phyloP scores from a whole-genome alignment of 2,113 vertebrate genomes.

The Steatornis caripensis region DNA sequence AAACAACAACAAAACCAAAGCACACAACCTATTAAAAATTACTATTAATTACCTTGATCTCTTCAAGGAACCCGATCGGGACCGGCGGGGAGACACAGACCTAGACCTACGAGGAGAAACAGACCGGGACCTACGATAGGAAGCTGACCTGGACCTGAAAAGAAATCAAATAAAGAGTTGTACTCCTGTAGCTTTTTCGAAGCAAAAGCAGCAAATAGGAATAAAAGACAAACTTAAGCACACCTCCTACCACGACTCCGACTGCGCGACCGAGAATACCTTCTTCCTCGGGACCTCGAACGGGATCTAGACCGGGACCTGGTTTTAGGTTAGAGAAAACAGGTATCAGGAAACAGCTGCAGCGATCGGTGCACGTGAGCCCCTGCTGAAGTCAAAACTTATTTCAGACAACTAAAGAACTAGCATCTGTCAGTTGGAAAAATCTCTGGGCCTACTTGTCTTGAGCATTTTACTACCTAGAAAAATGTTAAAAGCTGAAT shows the following conservation, averaged over 20 bases:
- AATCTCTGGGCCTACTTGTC: constrained; percentile 74
- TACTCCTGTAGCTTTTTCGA: neutral
- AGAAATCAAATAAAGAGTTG: neutral
- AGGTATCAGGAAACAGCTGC: constrained; percentile 53
- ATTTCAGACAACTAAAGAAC: constrained; percentile 71
- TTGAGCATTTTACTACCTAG: constrained; percentile 78
- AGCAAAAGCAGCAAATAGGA: neutral
- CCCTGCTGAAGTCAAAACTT: constrained; percentile 75
- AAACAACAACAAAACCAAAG: neutral
- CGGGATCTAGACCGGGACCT: constrained; percentile 84
- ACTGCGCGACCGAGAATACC: constrained; percentile 82
- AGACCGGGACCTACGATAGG: constrained; percentile 81
- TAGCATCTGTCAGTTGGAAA: constrained; percentile 73
- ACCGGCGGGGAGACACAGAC: constrained; percentile 78
- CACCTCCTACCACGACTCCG: constrained; percentile 84
- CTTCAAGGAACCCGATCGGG: constrained; percentile 82
- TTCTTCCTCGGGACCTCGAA: constrained; percentile 80
- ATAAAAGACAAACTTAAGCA: neutral
- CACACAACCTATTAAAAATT: rapidly evolving
- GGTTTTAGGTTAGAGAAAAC: constrained; percentile 69
- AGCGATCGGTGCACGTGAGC: neutral
- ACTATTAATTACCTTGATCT: constrained; percentile 76
- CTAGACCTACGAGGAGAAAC: constrained; percentile 83
- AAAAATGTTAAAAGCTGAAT: constrained; percentile 81
- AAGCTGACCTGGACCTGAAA: constrained; percentile 76